Base-by-base conservation (phyloP, 2,113 vertebrate genomes). In the Copsychus sechellarum region DNA sequence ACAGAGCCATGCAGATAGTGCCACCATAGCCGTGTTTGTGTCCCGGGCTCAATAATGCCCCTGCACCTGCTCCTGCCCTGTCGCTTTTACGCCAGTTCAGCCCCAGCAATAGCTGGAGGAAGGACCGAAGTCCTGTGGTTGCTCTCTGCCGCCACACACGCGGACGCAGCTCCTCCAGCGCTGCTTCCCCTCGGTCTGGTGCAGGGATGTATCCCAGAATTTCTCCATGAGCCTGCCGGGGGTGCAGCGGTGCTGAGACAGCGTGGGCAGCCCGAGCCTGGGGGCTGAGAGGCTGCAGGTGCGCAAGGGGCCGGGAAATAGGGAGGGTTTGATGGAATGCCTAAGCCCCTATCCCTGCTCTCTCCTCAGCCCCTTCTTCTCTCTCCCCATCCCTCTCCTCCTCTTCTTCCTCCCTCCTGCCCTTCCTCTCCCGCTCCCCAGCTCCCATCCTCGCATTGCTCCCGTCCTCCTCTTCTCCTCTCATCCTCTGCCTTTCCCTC, bases 121-220 rank as follows among this genome's bases (percentile, higher is more conserved):
- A 48, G 19, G 11, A 13, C 8, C 8, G 8, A 47, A 31, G 7
- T 65, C 48, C 87, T 28, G 64, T 8, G 28, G 0, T 5, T 8
- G 40, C 45, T 50, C 61, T 72, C 31, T 18, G 51, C 38, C 28
- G 12, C 24, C 43, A 1, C 50, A 61, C 53, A 26, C 5, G 5
- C 2, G 3, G 45, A 2, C 12, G 73, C 4, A 8, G 40, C 34
- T 56, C 36, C 19, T 45, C 9, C 65, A 48, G 58, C 53, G 3
- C 11, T 0, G 14, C 3, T 45, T 6, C 7, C 48, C 19, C 16
- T 33, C 8, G 3, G 3, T 45, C 10, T 5, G 45, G 21, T 2
- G 25, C 14, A 18, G 1, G 28, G 21, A 34, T 62, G 14, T 1
- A 16, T 0, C 40, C 31, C 50, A 24, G 7, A 24, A 50, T 40